These are phyloP conservation scores for Melipona quadrifasciata DNA, from an alignment of 1,140 invertebrate species.

Conservation along the genomic window DNA sequence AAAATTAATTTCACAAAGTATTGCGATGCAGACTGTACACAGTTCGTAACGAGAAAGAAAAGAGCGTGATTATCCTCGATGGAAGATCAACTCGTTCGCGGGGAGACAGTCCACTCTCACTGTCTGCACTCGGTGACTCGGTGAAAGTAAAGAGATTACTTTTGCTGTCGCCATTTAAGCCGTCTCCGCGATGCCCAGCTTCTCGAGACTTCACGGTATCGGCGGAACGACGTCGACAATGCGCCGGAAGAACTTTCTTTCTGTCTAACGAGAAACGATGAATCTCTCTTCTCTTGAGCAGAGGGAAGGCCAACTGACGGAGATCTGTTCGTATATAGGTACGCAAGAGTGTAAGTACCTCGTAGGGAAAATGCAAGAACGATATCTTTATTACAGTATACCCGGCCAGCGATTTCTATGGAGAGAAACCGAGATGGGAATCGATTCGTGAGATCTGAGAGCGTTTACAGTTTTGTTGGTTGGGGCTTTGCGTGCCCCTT, in stretches of 20 bases:
- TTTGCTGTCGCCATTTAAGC: not conserved
- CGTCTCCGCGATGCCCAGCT: constrained; percentile 13
- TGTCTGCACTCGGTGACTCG: constrained; percentile 48
- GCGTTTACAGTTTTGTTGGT: not conserved
- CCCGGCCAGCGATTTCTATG: constrained; percentile 1
- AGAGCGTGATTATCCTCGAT: constrained; percentile 17
- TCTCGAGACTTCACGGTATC: not conserved
- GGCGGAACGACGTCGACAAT: not conserved
- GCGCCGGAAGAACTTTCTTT: constrained; percentile 49
- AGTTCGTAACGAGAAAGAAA: not conserved
- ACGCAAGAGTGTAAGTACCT: not conserved
- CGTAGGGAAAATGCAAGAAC: not conserved
- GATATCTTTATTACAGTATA: not conserved
- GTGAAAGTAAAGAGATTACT: constrained; percentile 73
- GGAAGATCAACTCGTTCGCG: constrained; percentile 14
- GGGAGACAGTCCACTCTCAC: constrained; percentile 64
- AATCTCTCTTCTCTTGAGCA: not conserved
- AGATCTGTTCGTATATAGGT: not conserved
- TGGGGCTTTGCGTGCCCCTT: not conserved
- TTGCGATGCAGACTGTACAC: not conserved
- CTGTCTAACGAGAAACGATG: not conserved
- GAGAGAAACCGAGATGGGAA: not conserved
- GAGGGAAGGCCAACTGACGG: not conserved
- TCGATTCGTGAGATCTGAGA: no score
- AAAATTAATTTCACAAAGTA: not conserved